Percentiles rank a stretch among this genome's conserved stretches.
phyloP scores from a whole-genome alignment of 23 tunicate species.

The Styela plicata region DNA sequence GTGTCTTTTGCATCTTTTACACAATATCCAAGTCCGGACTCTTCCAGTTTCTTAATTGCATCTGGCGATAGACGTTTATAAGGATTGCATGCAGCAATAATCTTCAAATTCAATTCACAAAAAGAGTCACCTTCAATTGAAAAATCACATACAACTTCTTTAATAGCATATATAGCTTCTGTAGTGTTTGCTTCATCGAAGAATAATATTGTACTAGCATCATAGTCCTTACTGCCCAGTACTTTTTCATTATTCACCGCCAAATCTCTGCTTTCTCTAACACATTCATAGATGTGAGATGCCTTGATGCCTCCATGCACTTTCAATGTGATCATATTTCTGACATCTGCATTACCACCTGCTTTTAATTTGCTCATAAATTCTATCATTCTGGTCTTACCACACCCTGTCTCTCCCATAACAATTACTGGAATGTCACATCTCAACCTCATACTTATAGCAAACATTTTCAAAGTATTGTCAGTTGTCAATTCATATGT shows the following conservation, averaged over 20 bases:
- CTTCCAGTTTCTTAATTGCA: conserved; percentile 36
- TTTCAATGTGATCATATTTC: conserved; percentile 44
- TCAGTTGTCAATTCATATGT: conserved; percentile 78
- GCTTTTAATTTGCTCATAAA: conserved; percentile 51
- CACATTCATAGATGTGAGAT: conserved; percentile 31
- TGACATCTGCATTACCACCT: conserved; percentile 5
- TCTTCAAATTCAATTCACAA: conserved; percentile 22
- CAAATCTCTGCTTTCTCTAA: conserved; percentile 8
- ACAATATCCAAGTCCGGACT: conserved; percentile 52
- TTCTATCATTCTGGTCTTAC: conserved; percentile 53
- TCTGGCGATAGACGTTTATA: conserved; percentile 32
- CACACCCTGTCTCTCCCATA: conserved; percentile 77
- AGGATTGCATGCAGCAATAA: conserved; percentile 63
- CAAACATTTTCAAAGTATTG: conserved; percentile 70
- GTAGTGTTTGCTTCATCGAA: conserved; percentile 70
- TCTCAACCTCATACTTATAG: conserved; percentile 55
- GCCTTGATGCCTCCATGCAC: conserved; percentile 58
- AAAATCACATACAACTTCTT: conserved; percentile 55
- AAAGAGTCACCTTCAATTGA: conserved; percentile 35
- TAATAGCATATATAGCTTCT: conserved; percentile 64
- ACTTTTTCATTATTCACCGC: conserved; percentile 24
- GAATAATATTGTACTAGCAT: conserved; percentile 26
- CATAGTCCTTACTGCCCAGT: neutral
- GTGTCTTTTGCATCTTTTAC: conserved; percentile 30
- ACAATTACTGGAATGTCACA: conserved; percentile 66